These are phyloP conservation scores for Spilarctia lutea DNA, from an alignment of 2,888 invertebrate genomes.

Conservation along the genomic window DNA sequence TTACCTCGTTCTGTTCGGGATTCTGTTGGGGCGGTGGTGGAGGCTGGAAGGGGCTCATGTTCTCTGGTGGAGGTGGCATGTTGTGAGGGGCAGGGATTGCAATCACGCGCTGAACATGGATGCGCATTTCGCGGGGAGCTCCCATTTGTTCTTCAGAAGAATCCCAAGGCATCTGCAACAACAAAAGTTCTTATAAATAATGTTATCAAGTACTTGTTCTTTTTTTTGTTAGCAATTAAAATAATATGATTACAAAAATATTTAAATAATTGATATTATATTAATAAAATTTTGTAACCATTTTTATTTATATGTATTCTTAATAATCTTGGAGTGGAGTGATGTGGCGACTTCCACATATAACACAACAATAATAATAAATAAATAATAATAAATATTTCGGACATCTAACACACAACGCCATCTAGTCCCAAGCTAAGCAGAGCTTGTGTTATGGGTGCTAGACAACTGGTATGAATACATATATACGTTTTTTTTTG, in stretches of 20 bases:
- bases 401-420: too few species aligned
- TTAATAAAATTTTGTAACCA: background rate
- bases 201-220: background rate
- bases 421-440: too few species aligned
- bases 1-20: slow-evolving; percentile 74
- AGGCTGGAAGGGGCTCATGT: slow-evolving; percentile 74
- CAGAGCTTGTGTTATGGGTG: too few species aligned
- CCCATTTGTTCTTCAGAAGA: slow-evolving; percentile 81
- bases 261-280: background rate
- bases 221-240: background rate
- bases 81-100: slow-evolving; percentile 79
- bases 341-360: too few species aligned
- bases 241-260: background rate
- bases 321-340: too few species aligned
- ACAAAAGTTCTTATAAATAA: slow-evolving; percentile 4
- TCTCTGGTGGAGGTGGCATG: slow-evolving; percentile 73
- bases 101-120: slow-evolving; percentile 83
- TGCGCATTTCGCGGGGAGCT: slow-evolving; percentile 80
- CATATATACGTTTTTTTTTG: too few species aligned
- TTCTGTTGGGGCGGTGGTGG: slow-evolving; percentile 75
- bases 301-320: background rate
- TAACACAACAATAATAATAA: too few species aligned
- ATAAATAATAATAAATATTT: too few species aligned
- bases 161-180: slow-evolving; percentile 81
- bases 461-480: too few species aligned